Conservation (phyloP, 2,113 vertebrate species). For the Xiphophorus hellerii region DNA sequence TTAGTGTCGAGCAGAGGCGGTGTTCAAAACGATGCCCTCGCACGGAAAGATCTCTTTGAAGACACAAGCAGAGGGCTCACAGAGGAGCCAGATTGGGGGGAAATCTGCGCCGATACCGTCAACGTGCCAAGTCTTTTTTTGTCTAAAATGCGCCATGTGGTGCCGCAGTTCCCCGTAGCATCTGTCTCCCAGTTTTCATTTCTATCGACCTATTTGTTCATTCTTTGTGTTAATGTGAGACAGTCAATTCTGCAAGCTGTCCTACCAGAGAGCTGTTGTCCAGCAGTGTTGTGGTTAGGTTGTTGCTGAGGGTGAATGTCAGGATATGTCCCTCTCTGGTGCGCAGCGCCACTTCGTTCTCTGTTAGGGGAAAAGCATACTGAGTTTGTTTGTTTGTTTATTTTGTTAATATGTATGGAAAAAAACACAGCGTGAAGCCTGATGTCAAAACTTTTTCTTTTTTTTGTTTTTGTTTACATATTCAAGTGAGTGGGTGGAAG, state of each 20-base stretch:
- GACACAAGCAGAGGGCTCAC: conserved; percentile 54
- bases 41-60: conserved; percentile 73
- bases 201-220: conserved; percentile 26
- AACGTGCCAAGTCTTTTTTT: conserved; percentile 52
- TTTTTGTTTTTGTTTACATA: too few relatives aligned
- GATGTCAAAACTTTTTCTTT: too few relatives aligned
- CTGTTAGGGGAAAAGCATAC: conserved; percentile 48
- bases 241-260: conserved; percentile 42
- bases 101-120: conserved; percentile 43
- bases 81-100: conserved; percentile 35
- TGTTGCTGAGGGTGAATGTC: conserved; percentile 75
- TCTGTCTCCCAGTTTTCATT: conserved; percentile 14
- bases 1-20: conserved; percentile 64
- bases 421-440: too few relatives aligned
- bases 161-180: conserved; percentile 20
- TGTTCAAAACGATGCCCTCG: conserved; percentile 65
- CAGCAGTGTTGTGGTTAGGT: conserved; percentile 75
- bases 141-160: conserved; percentile 34
- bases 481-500: too few relatives aligned
- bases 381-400: background rate
- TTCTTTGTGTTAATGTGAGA: conserved; percentile 29
- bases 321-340: conserved; percentile 79
- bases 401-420: too few relatives aligned
- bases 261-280: conserved; percentile 84
- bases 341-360: conserved; percentile 77